Conservation (phyloP, 2,797 vertebrate genomes). For the Typhlichthys eigenmanni region DNA sequence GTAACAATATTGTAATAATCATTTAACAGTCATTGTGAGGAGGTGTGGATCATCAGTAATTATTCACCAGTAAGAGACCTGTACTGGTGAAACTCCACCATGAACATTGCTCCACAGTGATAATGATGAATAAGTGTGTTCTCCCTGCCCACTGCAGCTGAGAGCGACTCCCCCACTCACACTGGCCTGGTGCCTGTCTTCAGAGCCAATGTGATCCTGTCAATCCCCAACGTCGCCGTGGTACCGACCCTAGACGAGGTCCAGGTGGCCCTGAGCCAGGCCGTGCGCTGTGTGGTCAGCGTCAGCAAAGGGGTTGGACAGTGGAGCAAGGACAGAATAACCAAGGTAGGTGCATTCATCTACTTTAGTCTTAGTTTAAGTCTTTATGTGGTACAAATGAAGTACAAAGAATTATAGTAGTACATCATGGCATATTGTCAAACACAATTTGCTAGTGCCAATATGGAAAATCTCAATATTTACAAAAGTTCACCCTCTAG, state of each 20-base stretch:
- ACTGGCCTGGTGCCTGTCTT: conserved; percentile 81
- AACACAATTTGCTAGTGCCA: too few species aligned
- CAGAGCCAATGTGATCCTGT: conserved; percentile 79
- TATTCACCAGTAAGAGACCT: too few species aligned
- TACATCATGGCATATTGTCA: too few species aligned
- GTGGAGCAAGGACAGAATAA: conserved; percentile 87
- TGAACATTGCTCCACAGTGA: too few species aligned
- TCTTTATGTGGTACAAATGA: too few species aligned
- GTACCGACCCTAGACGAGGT: conserved; percentile 87
- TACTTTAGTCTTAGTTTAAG: not conserved
- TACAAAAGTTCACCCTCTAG: too few species aligned
- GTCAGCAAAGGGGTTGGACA: conserved; percentile 87
- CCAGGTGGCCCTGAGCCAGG: conserved; percentile 87
- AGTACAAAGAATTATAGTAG: too few species aligned
- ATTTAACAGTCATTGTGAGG: too few species aligned
- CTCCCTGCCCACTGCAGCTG: conserved; percentile 57
- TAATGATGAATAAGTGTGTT: not conserved
- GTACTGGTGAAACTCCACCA: too few species aligned
- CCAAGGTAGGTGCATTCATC: conserved; percentile 73
- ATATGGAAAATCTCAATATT: too few species aligned
- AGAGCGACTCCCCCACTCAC: conserved; percentile 61
- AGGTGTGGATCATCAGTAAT: too few species aligned
- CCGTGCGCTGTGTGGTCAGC: conserved; percentile 82
- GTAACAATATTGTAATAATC: too few species aligned
- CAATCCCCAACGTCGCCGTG: conserved; percentile 87